phyloP scores from a whole-genome alignment of 1,140 invertebrate species.

The Zaprionus lachaisei region DNA sequence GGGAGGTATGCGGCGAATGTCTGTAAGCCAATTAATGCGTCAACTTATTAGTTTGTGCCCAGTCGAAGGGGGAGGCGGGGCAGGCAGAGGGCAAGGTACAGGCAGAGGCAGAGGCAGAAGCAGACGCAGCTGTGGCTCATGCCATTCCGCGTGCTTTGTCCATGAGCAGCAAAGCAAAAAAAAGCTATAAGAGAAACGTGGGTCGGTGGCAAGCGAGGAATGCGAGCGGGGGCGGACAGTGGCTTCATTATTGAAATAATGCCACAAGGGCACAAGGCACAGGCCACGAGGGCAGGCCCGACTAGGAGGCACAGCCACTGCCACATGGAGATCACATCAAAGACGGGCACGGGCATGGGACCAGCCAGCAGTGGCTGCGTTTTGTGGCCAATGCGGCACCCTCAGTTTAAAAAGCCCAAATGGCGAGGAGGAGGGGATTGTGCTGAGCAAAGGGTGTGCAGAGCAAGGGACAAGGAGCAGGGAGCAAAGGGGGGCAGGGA shows the following conservation, averaged over 20 bases:
- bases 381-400: constrained; percentile 73
- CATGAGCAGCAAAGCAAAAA: constrained; percentile 23
- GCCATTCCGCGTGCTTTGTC: constrained; percentile 68
- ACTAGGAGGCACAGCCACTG: constrained; percentile 8
- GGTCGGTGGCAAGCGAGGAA: constrained; percentile 20
- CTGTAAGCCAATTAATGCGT: constrained; percentile 79
- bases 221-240: constrained; percentile 34
- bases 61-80: neutral
- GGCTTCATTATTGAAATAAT: constrained; percentile 78
- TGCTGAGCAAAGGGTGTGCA: neutral
- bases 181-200: neutral
- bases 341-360: constrained; percentile 46
- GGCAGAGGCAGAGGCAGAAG: neutral
- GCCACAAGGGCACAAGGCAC: constrained; percentile 28
- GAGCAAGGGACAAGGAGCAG: neutral
- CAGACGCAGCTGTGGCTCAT: constrained; percentile 41
- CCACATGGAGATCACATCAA: constrained; percentile 56
- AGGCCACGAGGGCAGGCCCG: constrained; percentile 3
- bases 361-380: constrained; percentile 51
- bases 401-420: constrained; percentile 43
- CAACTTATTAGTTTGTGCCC: constrained; percentile 74
- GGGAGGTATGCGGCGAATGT: constrained; percentile 61
- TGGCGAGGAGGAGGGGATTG: neutral
- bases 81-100: neutral
- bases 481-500: no score